Evolutionary conservation across 1,140 invertebrate species (phyloP), one percentile per base, ranked within the genome.

Genomic region (Hermetia illucens): DNA sequence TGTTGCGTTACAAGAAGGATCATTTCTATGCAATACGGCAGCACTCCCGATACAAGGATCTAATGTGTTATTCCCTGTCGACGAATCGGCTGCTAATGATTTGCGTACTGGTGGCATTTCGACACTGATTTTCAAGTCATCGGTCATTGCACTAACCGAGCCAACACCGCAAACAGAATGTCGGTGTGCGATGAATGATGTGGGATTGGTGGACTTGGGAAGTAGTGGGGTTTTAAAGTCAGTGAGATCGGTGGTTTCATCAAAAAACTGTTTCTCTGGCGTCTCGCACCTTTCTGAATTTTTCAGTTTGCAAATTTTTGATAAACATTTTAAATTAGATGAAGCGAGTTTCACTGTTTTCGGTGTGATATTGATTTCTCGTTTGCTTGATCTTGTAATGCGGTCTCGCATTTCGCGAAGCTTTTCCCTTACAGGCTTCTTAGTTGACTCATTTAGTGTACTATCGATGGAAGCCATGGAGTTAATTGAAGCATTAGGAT

Each of bases 361-460:
- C 24, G 40, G 40, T 29, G 40, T 42, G 12, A 10, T 16, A 21
- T 13, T 18, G 16, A 25, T 12, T 19, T 42, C 40, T 20, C 13
- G 16, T 21, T 38, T 38, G 4, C 8, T 21, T 9, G 30, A 16
- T 20, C 27, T 34, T 19, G 19, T 32, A 9, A 58, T 49, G 20
- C 56, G 43, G 20, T 47, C 47, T 16, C 51, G 46, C 24, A 59
- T 45, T 30, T 37, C 49, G 18, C 51, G 54, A 15, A 58, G 29
- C 31, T 52, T 58, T 10, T 57, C 54, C 19, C 58, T 59, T 0
- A 60, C 50, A 0, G 56, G 54, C 21, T 51, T 53, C n/a, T 46
- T 31, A 22, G 53, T 57, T 5, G 55, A 55, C 13, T 58, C 55
- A 17, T 60, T 59, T 3, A 56, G 46, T 1, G 49, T 58, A 18